phyloP scores from a whole-genome alignment of 1,140 invertebrate genomes.

The Heliconius melpomene region DNA sequence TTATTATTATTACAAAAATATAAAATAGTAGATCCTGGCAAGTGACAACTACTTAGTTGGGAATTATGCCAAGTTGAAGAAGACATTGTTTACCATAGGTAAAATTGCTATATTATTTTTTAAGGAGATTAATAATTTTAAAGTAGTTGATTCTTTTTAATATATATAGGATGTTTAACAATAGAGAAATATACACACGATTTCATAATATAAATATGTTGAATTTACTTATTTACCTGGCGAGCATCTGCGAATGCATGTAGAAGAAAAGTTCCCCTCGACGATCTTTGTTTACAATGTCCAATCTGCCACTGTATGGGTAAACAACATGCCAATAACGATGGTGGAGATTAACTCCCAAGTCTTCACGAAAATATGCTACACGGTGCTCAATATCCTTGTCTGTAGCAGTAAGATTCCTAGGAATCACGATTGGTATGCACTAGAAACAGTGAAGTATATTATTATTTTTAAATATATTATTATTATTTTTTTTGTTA shows the following conservation, averaged over 20 bases:
- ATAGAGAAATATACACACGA: too few relatives aligned
- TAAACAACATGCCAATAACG: constrained; percentile 90
- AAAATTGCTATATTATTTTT: not conserved
- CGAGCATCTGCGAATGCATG: constrained; percentile 87
- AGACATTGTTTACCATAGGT: not conserved
- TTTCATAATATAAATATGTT: too few relatives aligned
- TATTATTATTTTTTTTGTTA: too few relatives aligned
- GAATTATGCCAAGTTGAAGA: too few relatives aligned
- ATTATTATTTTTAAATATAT: not conserved
- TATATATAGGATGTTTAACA: too few relatives aligned
- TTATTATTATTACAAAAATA: too few relatives aligned
- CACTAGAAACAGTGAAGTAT: constrained; percentile 39
- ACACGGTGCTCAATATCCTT: constrained; percentile 84
- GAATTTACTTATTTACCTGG: constrained; percentile 58
- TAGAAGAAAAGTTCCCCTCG: constrained; percentile 88
- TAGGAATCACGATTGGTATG: constrained; percentile 83
- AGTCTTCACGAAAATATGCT: constrained; percentile 85
- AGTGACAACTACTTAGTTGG: too few relatives aligned
- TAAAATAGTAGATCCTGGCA: too few relatives aligned
- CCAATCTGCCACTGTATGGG: constrained; percentile 77
- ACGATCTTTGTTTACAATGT: constrained; percentile 83
- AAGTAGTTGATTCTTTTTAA: too few relatives aligned
- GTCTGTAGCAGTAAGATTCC: constrained; percentile 85
- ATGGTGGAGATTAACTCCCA: constrained; percentile 86
- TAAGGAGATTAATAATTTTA: not conserved